Evolutionary conservation across 2,113 vertebrate genomes (phyloP), one percentile per base, ranked within the genome.

Genomic region (Nyctibius bracteatus): DNA sequence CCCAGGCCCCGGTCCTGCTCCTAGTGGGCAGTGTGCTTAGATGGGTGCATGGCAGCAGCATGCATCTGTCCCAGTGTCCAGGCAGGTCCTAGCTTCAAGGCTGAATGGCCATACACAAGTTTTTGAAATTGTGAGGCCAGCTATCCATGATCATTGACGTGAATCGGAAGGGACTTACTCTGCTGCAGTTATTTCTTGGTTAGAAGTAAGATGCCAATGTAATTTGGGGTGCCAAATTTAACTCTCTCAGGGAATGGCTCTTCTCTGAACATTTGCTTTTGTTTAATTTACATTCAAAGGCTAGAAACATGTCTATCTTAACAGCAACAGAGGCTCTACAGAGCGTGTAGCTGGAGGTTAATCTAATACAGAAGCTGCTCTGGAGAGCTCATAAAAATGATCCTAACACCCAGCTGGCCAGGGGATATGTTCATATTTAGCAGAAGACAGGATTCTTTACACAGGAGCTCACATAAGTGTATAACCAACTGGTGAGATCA

Each of bases 91-190:
- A n/a, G 14, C n/a, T 54, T 65, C 20, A 61, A 37, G 27, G 28
- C 23, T 46, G 33, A 67, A 51, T 9, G n/a, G 14, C 49, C 14
- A 47, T 19, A 68, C 17, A 54, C 3, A 23, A 30, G 19, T 25
- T 31, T 73, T 63, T 33, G 28, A 61, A 39, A 21, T 6, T 47
- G 61, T 72, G 12, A 70, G 77, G 41, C 39, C 49, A 59, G 12
- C 11, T 65, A 25, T 33, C 30, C 18, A 3, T 9, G 22, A 14
- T 41, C 31, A n/a, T 12, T 55, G 65, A 44, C 0, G 0, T 43
- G 39, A 80, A 9, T 61, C 61, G 5, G 27, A 87, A 81, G 6
- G 27, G 33, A 57, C 52, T 70, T 74, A 57, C 33, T 72, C 41
- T 70, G 44, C n/a, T 14, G 2, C 30, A 14, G 35, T n/a, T 65